These are phyloP conservation scores for Anhinga rufa DNA, from an alignment of 2,113 vertebrate genomes.

Conservation along the genomic window DNA sequence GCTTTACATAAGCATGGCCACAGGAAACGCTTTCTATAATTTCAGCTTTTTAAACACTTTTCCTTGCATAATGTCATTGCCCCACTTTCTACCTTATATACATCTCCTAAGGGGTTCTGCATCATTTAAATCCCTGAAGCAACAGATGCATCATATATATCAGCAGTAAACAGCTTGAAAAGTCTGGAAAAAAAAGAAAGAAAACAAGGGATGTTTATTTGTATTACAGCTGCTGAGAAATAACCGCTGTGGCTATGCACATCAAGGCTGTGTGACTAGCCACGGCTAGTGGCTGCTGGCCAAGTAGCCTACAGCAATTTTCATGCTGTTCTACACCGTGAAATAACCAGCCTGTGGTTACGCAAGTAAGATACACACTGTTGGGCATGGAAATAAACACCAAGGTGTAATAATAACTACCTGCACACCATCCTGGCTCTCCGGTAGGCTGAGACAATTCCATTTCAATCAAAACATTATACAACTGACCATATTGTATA, in stretches of 20 bases:
- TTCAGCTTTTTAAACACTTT: not conserved
- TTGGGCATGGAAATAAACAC: not conserved
- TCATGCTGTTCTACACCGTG: not conserved
- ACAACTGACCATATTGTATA: not conserved
- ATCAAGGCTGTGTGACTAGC: not conserved
- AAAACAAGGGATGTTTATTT: not conserved
- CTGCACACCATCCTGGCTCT: not conserved
- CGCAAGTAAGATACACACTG: not conserved
- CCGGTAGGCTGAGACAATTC: not conserved
- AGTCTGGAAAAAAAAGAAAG: not conserved
- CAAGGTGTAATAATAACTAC: not conserved
- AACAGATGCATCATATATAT: not conserved
- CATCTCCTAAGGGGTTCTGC: not conserved
- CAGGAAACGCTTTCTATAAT: not conserved
- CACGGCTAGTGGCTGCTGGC: not conserved
- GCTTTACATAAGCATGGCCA: not conserved
- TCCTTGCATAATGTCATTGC: not conserved
- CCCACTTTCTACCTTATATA: not conserved
- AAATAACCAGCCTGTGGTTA: not conserved
- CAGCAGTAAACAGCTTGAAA: not conserved
- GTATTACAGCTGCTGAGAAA: not conserved
- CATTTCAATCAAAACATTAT: not conserved
- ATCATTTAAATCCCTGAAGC: not conserved
- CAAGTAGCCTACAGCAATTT: not conserved
- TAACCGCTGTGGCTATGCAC: not conserved